Base-by-base conservation (phyloP, 2,797 vertebrate species). In the Chiloscyllium punctatum region DNA sequence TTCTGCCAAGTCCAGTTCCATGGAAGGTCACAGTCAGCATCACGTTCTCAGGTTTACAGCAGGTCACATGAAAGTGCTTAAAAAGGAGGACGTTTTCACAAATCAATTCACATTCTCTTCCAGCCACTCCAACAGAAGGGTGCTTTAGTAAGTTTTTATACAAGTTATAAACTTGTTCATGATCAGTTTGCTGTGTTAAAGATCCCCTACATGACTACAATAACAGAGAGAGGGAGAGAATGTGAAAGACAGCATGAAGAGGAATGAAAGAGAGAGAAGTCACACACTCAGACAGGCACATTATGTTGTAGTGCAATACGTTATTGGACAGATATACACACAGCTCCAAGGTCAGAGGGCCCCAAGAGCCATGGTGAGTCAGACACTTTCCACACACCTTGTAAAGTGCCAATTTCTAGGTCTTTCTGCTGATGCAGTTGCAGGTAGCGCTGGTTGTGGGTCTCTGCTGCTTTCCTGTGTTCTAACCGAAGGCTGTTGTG, bases 41-140 rank as follows among this genome's bases (percentile, higher is more conserved):
- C 99, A 96, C 99, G 97, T 97, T 62, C 11, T 62, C 57, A 62
- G 57, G 57, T 11, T 62, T 62, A 62, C 57, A 62, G 57, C 57
- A 13, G 57, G 11, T 99, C 84, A 99, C 99, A 25, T 99, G 99
- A 97, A 99, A 99, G 96, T 99, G 99, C 96, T 99, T 98, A 4
- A 99, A 99, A 77, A 99, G 82, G 99, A 99, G 97, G 99, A 99
- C 97, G 98, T 99, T 48, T 99, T 99, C 0, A 98, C 98, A 96
- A 99, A 97, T 97, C 99, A 98, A 98, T 99, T 99, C 96, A 99
- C 98, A 96, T 99, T 98, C 2, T 98, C 97, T 96, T 99, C 99
- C 90, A 72, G 25, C 25, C 27, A 21, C 68, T 69, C 21, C 15
- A 4, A 69, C 18, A 69, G 68, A 23, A 69, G 21, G 68, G 2